Evolutionary conservation across 2,888 invertebrate species (phyloP).

Genomic region (Dynastes maya): DNA sequence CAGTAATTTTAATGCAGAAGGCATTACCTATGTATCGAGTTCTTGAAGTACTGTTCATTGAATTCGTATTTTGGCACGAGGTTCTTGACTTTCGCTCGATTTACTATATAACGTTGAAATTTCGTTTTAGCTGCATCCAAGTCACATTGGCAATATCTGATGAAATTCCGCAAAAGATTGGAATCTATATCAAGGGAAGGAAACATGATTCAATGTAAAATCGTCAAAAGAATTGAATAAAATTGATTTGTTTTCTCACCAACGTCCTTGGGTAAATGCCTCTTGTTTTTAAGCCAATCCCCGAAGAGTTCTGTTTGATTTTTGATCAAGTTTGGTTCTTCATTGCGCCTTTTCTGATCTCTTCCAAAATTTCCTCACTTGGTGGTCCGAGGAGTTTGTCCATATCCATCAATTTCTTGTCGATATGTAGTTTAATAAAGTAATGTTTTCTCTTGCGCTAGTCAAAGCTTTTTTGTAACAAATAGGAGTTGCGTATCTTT

Average conservation of each 20-base stretch:
- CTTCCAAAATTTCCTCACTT: not conserved
- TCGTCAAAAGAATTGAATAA: conserved; percentile 45
- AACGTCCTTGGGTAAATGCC: not conserved
- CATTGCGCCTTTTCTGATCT: not conserved
- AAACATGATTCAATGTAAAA: conserved; percentile 69
- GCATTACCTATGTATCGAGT: not conserved
- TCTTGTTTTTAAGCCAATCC: conserved; percentile 14
- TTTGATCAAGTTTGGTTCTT: not conserved
- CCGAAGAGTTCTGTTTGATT: not conserved
- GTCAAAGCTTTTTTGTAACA: too few relatives aligned
- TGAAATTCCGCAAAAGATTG: conserved; percentile 70
- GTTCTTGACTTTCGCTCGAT: conserved; percentile 71
- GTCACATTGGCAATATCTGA: conserved; percentile 78
- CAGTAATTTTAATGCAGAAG: not conserved
- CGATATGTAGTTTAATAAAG: too few relatives aligned
- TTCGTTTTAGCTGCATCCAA: conserved; percentile 77
- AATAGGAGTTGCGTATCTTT: too few relatives aligned
- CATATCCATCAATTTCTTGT: not conserved
- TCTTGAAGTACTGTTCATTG: not conserved
- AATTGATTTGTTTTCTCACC: conserved; percentile 29
- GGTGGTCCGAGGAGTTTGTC: not conserved
- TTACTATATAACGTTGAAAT: conserved; percentile 76
- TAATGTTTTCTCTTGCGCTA: too few relatives aligned
- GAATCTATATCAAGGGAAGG: too few relatives aligned
- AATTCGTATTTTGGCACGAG: not conserved